A percentile compares a stretch with the other conserved stretches of the same genome.
Evolutionary conservation across 2,113 vertebrate genomes (phyloP).

Genomic region (Rostratula benghalensis): DNA sequence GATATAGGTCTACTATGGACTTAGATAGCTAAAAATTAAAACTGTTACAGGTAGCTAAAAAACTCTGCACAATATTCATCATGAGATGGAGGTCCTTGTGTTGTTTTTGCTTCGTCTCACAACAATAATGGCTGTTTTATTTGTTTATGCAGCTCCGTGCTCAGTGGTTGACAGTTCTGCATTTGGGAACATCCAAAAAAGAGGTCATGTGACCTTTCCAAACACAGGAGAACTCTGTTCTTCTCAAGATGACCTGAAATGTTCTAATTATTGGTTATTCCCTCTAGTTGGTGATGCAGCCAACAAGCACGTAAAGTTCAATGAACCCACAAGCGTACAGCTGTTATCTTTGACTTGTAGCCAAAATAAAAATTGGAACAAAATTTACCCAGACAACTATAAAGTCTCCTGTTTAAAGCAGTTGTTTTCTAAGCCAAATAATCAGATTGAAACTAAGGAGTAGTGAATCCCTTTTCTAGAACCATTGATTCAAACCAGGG

Average conservation of each 20-base stretch:
- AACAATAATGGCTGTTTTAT: not conserved
- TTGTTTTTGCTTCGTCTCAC: not conserved
- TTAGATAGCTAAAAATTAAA: constrained; percentile 9
- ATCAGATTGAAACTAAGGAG: constrained; percentile 74
- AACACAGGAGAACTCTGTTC: constrained; percentile 74
- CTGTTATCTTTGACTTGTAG: constrained; percentile 93
- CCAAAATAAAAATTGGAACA: constrained; percentile 88
- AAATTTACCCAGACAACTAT: constrained; percentile 78
- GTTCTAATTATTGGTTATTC: constrained; percentile 93
- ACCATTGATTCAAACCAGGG: constrained; percentile 64
- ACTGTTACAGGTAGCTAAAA: not conserved
- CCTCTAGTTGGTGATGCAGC: constrained; percentile 80
- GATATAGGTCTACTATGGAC: not conserved
- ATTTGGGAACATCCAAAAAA: constrained; percentile 68
- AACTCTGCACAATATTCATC: not conserved
- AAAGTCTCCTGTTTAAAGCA: constrained; percentile 78
- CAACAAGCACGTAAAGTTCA: constrained; percentile 86
- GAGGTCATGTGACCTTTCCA: constrained; percentile 72
- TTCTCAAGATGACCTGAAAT: constrained; percentile 87
- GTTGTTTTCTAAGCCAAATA: constrained; percentile 74
- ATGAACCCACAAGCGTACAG: constrained; percentile 89
- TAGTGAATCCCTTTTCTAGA: constrained; percentile 60
- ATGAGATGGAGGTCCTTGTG: not conserved
- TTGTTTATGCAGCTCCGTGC: constrained; percentile 15
- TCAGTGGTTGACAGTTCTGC: constrained; percentile 40